These are phyloP conservation scores for Phalangium opilio DNA, from an alignment of 2,888 invertebrate species.

Conservation along the genomic window DNA sequence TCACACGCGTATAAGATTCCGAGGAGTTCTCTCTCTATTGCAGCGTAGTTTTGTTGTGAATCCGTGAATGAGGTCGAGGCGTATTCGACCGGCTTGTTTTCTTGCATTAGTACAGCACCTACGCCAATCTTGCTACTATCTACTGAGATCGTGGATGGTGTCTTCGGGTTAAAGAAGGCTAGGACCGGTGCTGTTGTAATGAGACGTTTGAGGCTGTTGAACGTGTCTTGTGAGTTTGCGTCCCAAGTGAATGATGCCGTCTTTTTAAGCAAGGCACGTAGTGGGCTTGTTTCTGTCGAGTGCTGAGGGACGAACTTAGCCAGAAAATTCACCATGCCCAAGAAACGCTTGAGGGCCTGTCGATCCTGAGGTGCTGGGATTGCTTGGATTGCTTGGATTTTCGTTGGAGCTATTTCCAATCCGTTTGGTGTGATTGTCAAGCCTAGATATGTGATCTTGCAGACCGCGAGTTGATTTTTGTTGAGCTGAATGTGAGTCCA, in stretches of 20 bases:
- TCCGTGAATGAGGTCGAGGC: conserved; percentile 24
- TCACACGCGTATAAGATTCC: too few relatives aligned
- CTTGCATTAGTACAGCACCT: conserved; percentile 25
- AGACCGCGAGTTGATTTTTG: too few relatives aligned
- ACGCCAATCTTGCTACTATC: conserved; percentile 27
- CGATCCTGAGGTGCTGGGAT: conserved; percentile 2
- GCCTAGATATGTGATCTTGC: too few relatives aligned
- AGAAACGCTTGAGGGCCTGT: conserved; percentile 4
- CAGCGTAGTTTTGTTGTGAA: conserved; percentile 26
- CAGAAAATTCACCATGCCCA: conserved; percentile 4
- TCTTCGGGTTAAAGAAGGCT: conserved; percentile 24
- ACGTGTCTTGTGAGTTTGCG: conserved; percentile 21
- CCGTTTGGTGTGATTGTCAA: conserved; percentile 2
- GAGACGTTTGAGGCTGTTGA: too few relatives aligned
- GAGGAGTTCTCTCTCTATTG: conserved; percentile 32
- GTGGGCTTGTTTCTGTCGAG: background rate
- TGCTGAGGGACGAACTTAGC: background rate
- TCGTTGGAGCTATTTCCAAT: conserved; percentile 2
- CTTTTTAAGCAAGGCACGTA: too few relatives aligned
- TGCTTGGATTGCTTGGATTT: conserved; percentile 1
- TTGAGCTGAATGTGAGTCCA: conserved; percentile 3
- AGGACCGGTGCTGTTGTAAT: too few relatives aligned
- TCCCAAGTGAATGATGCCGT: too few relatives aligned
- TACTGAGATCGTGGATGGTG: conserved; percentile 21
- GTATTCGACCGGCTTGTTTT: conserved; percentile 26